Evolutionary conservation across 1,140 invertebrate genomes (phyloP).

Genomic region (Battus philenor): DNA sequence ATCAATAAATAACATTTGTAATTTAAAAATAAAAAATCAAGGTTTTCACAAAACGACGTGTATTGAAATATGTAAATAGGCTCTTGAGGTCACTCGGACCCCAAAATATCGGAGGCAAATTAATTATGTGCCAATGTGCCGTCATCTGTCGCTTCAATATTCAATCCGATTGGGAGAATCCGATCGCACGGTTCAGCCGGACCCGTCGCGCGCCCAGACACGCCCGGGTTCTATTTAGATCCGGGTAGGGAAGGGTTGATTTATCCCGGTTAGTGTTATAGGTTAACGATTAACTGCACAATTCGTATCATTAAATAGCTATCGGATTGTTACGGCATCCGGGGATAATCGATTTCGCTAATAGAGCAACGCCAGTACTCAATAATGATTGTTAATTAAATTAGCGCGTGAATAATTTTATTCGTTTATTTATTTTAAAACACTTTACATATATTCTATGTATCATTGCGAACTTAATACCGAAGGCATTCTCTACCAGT

Average conservation of each 20-base stretch:
- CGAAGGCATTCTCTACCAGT: too few relatives aligned
- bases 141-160: slow-evolving; percentile 53
- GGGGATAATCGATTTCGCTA: slow-evolving; percentile 3
- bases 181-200: slow-evolving; percentile 17
- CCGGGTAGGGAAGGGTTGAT: slow-evolving; percentile 4
- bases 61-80: slow-evolving; percentile 32
- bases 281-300: slow-evolving; percentile 15
- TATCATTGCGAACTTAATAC: too few relatives aligned
- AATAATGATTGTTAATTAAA: too few relatives aligned
- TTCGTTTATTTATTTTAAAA: too few relatives aligned
- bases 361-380: too few relatives aligned
- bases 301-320: slow-evolving; percentile 15
- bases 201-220: neutral
- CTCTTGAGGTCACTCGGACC: slow-evolving; percentile 24
- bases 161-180: slow-evolving; percentile 41
- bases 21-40: too few relatives aligned
- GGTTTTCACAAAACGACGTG: too few relatives aligned
- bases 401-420: too few relatives aligned
- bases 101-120: slow-evolving; percentile 27
- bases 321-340: slow-evolving; percentile 8
- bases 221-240: neutral
- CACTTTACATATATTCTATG: too few relatives aligned
- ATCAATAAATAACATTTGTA: too few relatives aligned
- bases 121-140: slow-evolving; percentile 45
- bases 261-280: slow-evolving; percentile 10